phyloP scores from a whole-genome alignment of 2,113 vertebrate genomes.

The Euleptes europaea region DNA sequence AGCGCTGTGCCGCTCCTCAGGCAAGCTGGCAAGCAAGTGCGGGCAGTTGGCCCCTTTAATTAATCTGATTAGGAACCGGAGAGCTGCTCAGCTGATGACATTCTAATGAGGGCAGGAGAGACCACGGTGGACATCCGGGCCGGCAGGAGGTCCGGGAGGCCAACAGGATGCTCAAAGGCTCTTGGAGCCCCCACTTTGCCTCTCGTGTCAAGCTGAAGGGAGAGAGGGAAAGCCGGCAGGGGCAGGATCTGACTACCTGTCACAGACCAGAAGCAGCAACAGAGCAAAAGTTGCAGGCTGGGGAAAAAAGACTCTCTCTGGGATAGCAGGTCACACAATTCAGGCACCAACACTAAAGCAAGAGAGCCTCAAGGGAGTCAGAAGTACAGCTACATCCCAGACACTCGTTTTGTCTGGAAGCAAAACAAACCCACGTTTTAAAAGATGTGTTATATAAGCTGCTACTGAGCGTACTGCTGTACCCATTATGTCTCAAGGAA shows the following conservation, averaged over 20 bases:
- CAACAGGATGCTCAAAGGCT: background rate
- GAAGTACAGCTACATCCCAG: background rate
- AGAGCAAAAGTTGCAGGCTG: background rate
- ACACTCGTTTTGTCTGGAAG: background rate
- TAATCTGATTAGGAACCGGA: constrained; percentile 70
- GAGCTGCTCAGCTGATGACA: constrained; percentile 62
- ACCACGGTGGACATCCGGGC: constrained; percentile 40
- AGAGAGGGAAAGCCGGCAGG: background rate
- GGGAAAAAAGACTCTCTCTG: background rate
- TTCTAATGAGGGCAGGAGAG: constrained; percentile 64
- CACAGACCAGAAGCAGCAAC: background rate
- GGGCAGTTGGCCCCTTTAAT: constrained; percentile 50
- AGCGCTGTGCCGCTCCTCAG: constrained; percentile 43
- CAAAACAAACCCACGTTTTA: background rate
- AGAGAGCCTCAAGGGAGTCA: background rate
- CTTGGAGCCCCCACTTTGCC: constrained; percentile 11
- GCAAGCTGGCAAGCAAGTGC: constrained; percentile 37
- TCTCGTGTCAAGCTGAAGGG: background rate
- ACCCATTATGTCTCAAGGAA: background rate
- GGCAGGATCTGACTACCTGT: background rate
- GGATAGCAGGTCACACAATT: background rate
- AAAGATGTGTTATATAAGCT: too few species aligned
- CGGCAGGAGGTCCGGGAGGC: constrained; percentile 27
- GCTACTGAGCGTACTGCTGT: too few species aligned
- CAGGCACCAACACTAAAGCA: background rate